Base-by-base conservation (phyloP, 1,140 invertebrate genomes). In the Rhynchophorus ferrugineus region DNA sequence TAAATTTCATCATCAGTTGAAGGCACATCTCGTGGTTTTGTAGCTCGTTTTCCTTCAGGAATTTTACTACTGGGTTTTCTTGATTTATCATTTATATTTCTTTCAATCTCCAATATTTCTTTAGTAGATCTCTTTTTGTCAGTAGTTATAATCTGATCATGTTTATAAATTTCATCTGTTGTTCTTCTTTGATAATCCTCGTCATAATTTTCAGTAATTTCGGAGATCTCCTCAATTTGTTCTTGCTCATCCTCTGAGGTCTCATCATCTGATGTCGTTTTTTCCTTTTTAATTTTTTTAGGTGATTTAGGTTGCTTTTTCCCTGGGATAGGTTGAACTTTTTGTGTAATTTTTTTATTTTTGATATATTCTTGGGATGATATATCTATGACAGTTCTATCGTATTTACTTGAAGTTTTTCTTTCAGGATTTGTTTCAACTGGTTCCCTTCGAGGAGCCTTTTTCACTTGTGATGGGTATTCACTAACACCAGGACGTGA, bases 161-260 rank as follows among this genome's bases (percentile, higher is more conserved):
- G n/a, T n/a, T n/a, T n/a, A n/a, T n/a, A n/a, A n/a, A n/a, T n/a
- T n/a, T n/a, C n/a, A n/a, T n/a, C n/a, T n/a, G n/a, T n/a, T n/a
- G n/a, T n/a, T n/a, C n/a, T n/a, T n/a, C n/a, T n/a, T n/a, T n/a
- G n/a, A n/a, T n/a, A n/a, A n/a, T n/a, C n/a, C n/a, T n/a, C n/a
- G n/a, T n/a, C n/a, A n/a, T n/a, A n/a, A n/a, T n/a, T n/a, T n/a
- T n/a, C n/a, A n/a, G n/a, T n/a, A n/a, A n/a, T n/a, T n/a, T n/a
- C n/a, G n/a, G n/a, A n/a, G n/a, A n/a, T n/a, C n/a, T n/a, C n/a
- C n/a, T n/a, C n/a, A n/a, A n/a, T n/a, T n/a, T n/a, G n/a, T n/a
- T 43, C 33, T 45, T 55, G 20, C 44, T 54, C 50, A 5, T 51
- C 49, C 22, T 50, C 51, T 16, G 56, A 53, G 3, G 50, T 22